Conservation (phyloP, 1,140 invertebrate species). For the Monomorium pharaonis region DNA sequence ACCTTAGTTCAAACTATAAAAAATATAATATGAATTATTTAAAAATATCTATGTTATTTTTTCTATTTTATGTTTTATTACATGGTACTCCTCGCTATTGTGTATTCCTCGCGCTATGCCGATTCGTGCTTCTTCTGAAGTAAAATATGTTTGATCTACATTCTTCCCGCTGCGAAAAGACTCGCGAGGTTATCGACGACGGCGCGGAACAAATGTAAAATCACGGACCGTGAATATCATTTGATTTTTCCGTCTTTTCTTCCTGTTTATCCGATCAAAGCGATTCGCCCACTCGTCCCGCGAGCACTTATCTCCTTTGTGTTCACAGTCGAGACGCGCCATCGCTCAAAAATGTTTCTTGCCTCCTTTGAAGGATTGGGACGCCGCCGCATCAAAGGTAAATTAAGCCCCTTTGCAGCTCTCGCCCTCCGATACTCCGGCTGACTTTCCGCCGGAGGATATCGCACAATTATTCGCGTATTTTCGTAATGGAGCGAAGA, state of each 20-base stretch:
- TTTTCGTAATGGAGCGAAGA: conserved; percentile 37
- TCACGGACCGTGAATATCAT: conserved; percentile 51
- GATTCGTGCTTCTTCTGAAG: background rate
- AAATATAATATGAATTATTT: background rate
- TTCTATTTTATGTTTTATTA: background rate
- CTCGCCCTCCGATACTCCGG: conserved; percentile 40
- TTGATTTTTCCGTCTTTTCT: conserved; percentile 47
- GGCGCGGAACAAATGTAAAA: conserved; percentile 40
- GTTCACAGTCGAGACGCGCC: conserved; percentile 58
- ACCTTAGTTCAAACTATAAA: background rate
- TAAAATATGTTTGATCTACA: conserved; percentile 11
- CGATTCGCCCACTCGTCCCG: conserved; percentile 8
- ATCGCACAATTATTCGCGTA: conserved; percentile 49
- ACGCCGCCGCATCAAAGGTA: conserved; percentile 72
- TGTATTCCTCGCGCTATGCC: background rate
- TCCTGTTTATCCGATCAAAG: conserved; percentile 54
- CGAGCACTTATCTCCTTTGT: conserved; percentile 64
- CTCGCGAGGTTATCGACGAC: background rate
- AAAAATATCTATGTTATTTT: background rate
- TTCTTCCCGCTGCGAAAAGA: background rate
- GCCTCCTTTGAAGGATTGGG: conserved; percentile 66
- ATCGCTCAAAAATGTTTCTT: conserved; percentile 65
- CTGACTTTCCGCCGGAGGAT: conserved; percentile 53
- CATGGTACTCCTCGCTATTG: background rate
- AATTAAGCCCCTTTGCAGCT: conserved; percentile 62